Evolutionary conservation across 1,140 invertebrate genomes (phyloP).

Genomic region (Zaprionus capensis): DNA sequence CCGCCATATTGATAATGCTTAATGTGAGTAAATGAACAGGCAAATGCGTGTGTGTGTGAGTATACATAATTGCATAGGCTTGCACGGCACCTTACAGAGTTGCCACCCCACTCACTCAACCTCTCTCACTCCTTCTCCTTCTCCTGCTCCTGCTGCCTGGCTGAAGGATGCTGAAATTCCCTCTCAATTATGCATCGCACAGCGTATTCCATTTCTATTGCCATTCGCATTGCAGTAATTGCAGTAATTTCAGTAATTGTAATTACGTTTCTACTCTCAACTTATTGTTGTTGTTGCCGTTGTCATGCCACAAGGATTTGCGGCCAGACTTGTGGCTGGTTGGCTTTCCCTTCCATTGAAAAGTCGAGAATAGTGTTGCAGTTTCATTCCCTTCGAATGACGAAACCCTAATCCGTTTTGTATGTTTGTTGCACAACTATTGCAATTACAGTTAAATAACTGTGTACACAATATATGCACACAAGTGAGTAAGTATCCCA

Average conservation of each 20-base stretch:
- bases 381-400: background rate
- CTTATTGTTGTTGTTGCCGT: slow-evolving; percentile 15
- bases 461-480: background rate
- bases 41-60: background rate
- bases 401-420: background rate
- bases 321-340: background rate
- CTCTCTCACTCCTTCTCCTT: background rate
- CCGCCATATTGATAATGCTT: slow-evolving; percentile 69
- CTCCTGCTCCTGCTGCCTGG: slow-evolving; percentile 1
- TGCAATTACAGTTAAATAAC: background rate
- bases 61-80: slow-evolving; percentile 34
- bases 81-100: slow-evolving; percentile 21
- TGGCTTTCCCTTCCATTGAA: background rate
- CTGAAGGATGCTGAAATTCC: slow-evolving; percentile 36
- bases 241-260: slow-evolving; percentile 18
- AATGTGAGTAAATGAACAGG: slow-evolving; percentile 32
- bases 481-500: background rate
- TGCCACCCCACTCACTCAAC: background rate
- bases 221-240: slow-evolving; percentile 34
- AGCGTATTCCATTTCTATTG: slow-evolving; percentile 36
- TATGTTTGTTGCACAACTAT: background rate
- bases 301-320: slow-evolving; percentile 20
- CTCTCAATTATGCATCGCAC: slow-evolving; percentile 22
- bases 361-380: background rate
- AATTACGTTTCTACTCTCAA: background rate